A percentile compares a stretch with the other conserved stretches of the same genome.
These are phyloP conservation scores for Halictus ligatus DNA, from an alignment of 2,888 invertebrate genomes.

Conservation along the genomic window DNA sequence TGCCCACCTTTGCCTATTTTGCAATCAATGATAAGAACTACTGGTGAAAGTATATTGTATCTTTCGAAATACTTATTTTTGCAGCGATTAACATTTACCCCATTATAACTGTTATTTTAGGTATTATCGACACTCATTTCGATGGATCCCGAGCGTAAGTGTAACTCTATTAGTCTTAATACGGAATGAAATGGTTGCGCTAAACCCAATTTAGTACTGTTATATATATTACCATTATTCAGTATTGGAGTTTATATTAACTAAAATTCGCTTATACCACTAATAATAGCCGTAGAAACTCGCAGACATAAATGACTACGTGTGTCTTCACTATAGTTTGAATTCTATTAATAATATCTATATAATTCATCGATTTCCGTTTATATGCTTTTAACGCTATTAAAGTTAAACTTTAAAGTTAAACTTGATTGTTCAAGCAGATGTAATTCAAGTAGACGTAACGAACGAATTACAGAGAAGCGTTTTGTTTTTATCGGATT, in stretches of 20 bases:
- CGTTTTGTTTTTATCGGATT: background rate
- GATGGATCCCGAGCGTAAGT: background rate
- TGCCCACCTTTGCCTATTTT: background rate
- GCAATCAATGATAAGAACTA: background rate
- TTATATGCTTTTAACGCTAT: no score
- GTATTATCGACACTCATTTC: background rate
- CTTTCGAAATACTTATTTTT: background rate
- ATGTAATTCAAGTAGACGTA: no score
- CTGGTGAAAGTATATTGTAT: background rate
- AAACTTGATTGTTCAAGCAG: no score
- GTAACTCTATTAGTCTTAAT: constrained; percentile 1
- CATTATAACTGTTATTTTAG: background rate
- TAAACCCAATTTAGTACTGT: background rate
- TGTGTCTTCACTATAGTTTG: no score
- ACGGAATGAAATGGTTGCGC: background rate
- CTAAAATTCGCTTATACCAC: background rate
- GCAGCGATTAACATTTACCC: background rate
- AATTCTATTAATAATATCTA: no score
- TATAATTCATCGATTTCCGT: no score
- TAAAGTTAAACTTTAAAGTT: no score
- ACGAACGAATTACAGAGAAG: no score
- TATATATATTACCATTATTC: background rate
- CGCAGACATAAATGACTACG: no score
- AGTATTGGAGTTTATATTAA: background rate
- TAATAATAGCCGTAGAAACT: background rate